Base-by-base conservation (phyloP, 2,797 vertebrate genomes). In the Tympanoctomys barrerae region DNA sequence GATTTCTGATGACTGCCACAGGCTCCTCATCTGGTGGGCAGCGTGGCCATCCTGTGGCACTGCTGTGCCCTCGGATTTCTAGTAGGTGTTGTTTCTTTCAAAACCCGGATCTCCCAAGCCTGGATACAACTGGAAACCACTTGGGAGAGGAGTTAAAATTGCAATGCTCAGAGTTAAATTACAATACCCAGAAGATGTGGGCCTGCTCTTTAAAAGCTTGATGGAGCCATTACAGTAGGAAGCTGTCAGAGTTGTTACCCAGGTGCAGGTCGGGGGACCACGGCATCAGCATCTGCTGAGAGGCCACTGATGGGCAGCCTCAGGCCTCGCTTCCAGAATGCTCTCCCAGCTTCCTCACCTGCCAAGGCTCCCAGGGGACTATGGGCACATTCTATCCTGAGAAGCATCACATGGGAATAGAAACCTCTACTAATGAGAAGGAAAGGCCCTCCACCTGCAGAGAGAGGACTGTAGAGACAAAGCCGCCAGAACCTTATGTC, bases 11-110 rank as follows among this genome's bases (percentile, higher is more conserved):
- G 79, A 71, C 28, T 4, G 6, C 4, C 31, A 26, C 12, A 24
- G 87, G 49, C 75, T 62, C 42, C 1, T 7, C 9, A 6, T 12
- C 10, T n/a, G 21, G 18, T 8, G 7, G 54, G 18, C 71, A 36
- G 70, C 36, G 12, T 4, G 7, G 12, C 33, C 57, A 1, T 71
- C 0, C 71, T 39, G 8, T 0, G 26, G 59, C 12, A 4, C 0
- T 12, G 21, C 22, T 9, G 5, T 0, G 9, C 2, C 11, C 86
- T 1, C 19, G 39, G 49, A 5, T 61, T 52, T 24, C 39, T 22
- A 12, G 19, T 64, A 46, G 52, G n/a, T 28, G 10, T n/a, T 83
- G 1, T 18, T 26, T 59, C 78, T 83, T 26, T 39, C 24, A 16
- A 42, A 78, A 57, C 33, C n/a, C 75, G 1, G 19, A 62, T 78